Evolutionary conservation across 2,797 vertebrate genomes (phyloP).

Genomic region (Labeo calbasu): DNA sequence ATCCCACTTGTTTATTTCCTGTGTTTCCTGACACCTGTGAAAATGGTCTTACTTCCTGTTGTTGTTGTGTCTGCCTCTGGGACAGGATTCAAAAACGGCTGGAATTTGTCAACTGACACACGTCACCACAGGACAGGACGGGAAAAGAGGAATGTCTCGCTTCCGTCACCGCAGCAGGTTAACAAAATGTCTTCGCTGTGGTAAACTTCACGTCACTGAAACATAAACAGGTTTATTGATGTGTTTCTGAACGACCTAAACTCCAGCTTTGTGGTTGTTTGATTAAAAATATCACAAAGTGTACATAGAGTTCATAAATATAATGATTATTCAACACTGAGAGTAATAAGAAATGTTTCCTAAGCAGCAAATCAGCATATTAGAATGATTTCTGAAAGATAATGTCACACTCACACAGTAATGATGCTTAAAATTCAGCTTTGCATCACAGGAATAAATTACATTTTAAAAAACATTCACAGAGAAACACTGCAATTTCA

Average conservation of each 20-base stretch:
- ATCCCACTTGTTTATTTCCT: constrained; percentile 84
- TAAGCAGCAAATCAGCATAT: not conserved
- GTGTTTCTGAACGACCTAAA: not conserved
- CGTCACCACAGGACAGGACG: constrained; percentile 50
- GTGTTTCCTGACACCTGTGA: constrained; percentile 97
- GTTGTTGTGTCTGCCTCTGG: constrained; percentile 92
- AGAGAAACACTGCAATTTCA: not conserved
- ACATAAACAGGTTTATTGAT: constrained; percentile 54
- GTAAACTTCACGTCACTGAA: constrained; percentile 52
- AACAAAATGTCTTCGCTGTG: constrained; percentile 54
- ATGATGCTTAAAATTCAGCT: not conserved
- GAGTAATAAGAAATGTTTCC: no score
- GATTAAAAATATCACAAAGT: not conserved
- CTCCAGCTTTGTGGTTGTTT: not conserved
- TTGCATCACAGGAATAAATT: not conserved
- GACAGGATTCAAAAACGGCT: constrained; percentile 81
- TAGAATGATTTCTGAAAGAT: not conserved
- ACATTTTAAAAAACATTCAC: not conserved
- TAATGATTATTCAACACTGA: not conserved
- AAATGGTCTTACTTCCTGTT: constrained; percentile 94
- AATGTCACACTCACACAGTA: not conserved
- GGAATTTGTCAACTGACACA: constrained; percentile 76
- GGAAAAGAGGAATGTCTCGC: constrained; percentile 49
- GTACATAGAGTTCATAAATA: not conserved
- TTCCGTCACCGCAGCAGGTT: constrained; percentile 54